Evolutionary conservation across 2,888 invertebrate genomes (phyloP).

Genomic region (Acronicta leporina): DNA sequence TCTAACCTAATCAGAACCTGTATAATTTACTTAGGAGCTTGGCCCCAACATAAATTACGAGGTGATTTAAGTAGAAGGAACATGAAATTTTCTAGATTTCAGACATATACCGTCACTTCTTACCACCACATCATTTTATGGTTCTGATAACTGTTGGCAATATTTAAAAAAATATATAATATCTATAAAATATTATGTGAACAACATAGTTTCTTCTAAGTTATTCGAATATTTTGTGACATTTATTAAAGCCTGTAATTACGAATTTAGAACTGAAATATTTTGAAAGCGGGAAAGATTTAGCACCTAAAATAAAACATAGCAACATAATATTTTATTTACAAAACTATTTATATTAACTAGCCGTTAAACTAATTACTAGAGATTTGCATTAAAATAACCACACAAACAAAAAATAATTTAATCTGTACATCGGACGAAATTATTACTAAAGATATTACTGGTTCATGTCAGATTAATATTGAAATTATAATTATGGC

Average conservation of each 20-base stretch:
- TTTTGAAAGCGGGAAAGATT: conserved; percentile 64
- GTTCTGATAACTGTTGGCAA: conserved; percentile 86
- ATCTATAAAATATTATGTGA: conserved; percentile 55
- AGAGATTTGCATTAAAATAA: conserved; percentile 76
- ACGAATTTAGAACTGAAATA: conserved; percentile 52
- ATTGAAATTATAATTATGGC: conserved; percentile 81
- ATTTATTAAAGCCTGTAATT: conserved; percentile 70
- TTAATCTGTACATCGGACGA: conserved; percentile 84
- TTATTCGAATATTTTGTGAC: conserved; percentile 74
- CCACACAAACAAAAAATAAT: conserved; percentile 84
- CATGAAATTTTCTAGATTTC: conserved; percentile 74
- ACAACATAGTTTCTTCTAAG: conserved; percentile 47
- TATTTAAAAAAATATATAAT: conserved; percentile 57
- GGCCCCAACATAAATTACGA: conserved; percentile 87
- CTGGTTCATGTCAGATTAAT: conserved; percentile 72
- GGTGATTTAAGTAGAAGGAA: conserved; percentile 89
- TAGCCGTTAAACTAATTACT: conserved; percentile 82
- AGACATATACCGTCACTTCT: conserved; percentile 81
- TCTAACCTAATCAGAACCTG: conserved; percentile 90
- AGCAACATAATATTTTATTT: conserved; percentile 83
- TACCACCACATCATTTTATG: conserved; percentile 79
- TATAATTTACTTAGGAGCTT: conserved; percentile 86
- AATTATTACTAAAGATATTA: conserved; percentile 71
- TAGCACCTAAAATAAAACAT: conserved; percentile 87
- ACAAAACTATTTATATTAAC: conserved; percentile 79